Conservation (phyloP, 1,140 invertebrate species). For the Formica selysi region DNA sequence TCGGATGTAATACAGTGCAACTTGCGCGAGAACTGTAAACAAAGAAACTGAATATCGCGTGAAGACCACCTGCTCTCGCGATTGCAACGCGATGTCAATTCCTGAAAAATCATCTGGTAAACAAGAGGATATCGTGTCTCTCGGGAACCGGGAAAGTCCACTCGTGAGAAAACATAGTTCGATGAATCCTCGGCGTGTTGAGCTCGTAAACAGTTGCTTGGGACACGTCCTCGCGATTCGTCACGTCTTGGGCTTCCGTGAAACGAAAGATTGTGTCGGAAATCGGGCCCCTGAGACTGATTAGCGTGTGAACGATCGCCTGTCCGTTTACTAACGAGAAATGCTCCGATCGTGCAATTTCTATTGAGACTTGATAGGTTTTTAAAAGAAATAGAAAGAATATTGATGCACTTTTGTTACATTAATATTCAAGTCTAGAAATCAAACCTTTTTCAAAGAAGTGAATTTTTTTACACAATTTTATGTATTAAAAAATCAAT, state of each 20-base stretch:
- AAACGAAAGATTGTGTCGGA: constrained; percentile 45
- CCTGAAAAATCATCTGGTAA: constrained; percentile 17
- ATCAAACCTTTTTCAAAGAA: not conserved
- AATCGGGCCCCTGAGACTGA: constrained; percentile 37
- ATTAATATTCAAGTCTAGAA: not conserved
- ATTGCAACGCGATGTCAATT: constrained; percentile 6
- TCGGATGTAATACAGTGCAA: not conserved
- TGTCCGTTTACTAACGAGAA: constrained; percentile 32
- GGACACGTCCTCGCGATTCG: constrained; percentile 59
- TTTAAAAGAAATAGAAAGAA: not conserved
- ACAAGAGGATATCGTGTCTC: constrained; percentile 22
- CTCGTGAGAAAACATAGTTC: constrained; percentile 53
- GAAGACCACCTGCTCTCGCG: not conserved
- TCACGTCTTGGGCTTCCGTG: constrained; percentile 56
- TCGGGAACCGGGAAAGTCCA: constrained; percentile 8
- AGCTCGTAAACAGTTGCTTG: constrained; percentile 31
- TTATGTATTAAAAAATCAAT: not conserved
- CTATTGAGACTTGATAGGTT: not conserved
- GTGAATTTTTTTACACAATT: not conserved
- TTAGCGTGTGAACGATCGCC: constrained; percentile 48
- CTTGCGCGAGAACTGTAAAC: not conserved
- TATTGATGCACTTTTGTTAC: not conserved
- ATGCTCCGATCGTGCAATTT: not conserved
- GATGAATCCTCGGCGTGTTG: not conserved
- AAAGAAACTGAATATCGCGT: not conserved